Base-by-base conservation (phyloP, 2,113 vertebrate genomes). In the Apistogramma diplotaenia region DNA sequence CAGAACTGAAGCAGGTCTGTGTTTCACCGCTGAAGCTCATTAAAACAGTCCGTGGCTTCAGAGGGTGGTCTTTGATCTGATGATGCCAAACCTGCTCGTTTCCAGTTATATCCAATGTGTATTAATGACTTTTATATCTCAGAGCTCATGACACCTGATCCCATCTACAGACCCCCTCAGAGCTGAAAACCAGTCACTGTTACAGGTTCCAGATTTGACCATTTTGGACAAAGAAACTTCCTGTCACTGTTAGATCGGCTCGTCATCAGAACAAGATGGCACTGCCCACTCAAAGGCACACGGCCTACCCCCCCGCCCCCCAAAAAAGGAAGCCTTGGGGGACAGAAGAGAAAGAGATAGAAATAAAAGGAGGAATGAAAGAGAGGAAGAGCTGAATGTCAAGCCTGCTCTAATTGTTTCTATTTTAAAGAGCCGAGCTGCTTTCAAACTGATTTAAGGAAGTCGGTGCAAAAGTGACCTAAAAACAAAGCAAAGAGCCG, bases 391-490 rank as follows among this genome's bases (percentile, higher is more conserved):
- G 76, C 27, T 85, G 76, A 85, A 83, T 82, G 86, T 88, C 89
- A 85, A 54, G 71, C 75, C 25, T 25, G 8, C 74, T 71, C 84
- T 88, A 84, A 90, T 90, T 88, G 83, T 88, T 88, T 90, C 86
- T 86, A 82, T 88, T 90, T 88, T 87, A 84, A 82, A 85, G 79
- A 81, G 71, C 76, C 0, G 78, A 74, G 85, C 85, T 80, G 82
- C 85, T 89, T 85, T 87, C 74, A 82, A 33, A 62, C 78, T 79
- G 85, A 90, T 87, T 87, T 81, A 90, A 85, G 76, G 81, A 80
- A 86, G 85, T 81, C 61, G 57, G 8, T 78, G 70, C 75, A 86
- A 76, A 90, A 88, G 73, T 87, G 89, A 90, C 86, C 83, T 84
- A 90, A 88, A 88, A 88, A 88, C 86, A 88, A 85, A 87, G 85